Percentiles rank a stretch among this genome's conserved stretches.
phyloP scores from a whole-genome alignment of 2,888 invertebrate species.

The Phyto melanocephala region DNA sequence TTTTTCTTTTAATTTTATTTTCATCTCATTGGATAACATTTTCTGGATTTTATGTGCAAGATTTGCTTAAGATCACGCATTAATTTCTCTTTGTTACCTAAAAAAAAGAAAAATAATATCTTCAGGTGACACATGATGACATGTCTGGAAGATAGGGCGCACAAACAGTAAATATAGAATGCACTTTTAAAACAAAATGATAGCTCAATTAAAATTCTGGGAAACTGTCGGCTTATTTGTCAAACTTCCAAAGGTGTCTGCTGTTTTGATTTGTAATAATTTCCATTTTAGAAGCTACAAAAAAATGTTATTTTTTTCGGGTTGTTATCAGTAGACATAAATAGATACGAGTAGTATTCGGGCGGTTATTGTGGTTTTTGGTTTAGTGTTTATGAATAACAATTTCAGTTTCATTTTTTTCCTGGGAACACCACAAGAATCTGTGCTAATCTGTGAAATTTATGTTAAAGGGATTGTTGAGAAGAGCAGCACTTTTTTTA shows the following conservation, averaged over 20 bases:
- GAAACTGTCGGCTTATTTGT: slow-evolving; percentile 66
- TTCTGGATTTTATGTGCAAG: slow-evolving; percentile 33
- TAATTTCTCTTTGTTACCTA: not conserved
- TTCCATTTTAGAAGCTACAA: slow-evolving; percentile 52
- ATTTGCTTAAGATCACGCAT: slow-evolving; percentile 61
- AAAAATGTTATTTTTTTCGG: slow-evolving; percentile 1
- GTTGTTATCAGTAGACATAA: slow-evolving; percentile 48
- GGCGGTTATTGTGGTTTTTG: slow-evolving; percentile 71
- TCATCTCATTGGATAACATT: slow-evolving; percentile 2
- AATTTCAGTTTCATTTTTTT: not conserved
- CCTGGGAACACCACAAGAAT: not conserved
- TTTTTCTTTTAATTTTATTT: slow-evolving; percentile 10
- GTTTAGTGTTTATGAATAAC: slow-evolving; percentile 18
- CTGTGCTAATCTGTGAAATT: slow-evolving; percentile 72
- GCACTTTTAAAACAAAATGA: slow-evolving; percentile 36
- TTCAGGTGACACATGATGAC: slow-evolving; percentile 57
- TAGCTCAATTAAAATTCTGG: slow-evolving; percentile 73
- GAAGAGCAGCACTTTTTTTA: not conserved
- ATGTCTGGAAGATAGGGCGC: slow-evolving; percentile 48
- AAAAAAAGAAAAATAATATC: no score
- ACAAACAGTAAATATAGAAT: slow-evolving; percentile 16
- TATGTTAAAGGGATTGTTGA: slow-evolving; percentile 70
- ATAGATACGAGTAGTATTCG: slow-evolving; percentile 45
- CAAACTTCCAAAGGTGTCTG: slow-evolving; percentile 56
- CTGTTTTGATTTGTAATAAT: slow-evolving; percentile 61